phyloP scores from a whole-genome alignment of 2,797 vertebrate species.

The Cryptoprocta ferox region DNA sequence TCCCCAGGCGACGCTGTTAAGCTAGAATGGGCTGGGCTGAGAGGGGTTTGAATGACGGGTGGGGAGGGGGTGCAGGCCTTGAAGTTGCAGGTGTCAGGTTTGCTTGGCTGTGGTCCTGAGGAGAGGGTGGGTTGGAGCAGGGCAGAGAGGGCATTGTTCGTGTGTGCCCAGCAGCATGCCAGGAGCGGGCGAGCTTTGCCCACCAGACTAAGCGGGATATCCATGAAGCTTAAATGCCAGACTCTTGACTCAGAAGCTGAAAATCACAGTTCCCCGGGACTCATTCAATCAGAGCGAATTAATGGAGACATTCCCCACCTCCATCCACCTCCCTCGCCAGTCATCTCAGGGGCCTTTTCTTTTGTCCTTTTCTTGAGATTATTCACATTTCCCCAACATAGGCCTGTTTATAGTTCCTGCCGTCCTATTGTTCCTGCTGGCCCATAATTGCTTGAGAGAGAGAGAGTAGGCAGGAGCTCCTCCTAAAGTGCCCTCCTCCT shows the following conservation, averaged over 20 bases:
- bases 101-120: background rate
- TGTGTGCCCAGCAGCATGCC: background rate
- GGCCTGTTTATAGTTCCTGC: background rate
- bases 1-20: background rate
- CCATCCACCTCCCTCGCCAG: background rate
- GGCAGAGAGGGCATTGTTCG: background rate
- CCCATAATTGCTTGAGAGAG: background rate
- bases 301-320: background rate
- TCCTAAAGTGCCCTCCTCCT: background rate
- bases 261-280: background rate
- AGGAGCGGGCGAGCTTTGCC: background rate
- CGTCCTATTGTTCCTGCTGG: background rate
- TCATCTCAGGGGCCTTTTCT: background rate
- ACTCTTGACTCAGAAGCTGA: constrained; percentile 18
- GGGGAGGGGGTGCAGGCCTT: rapidly evolving
- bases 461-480: background rate
- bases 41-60: background rate
- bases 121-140: background rate
- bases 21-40: background rate
- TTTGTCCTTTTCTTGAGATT: constrained; percentile 32
- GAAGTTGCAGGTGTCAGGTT: background rate
- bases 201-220: background rate
- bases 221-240: constrained; percentile 11
- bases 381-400: constrained; percentile 5
- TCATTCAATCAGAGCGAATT: constrained; percentile 24